Percentiles rank a stretch among this genome's conserved stretches.
Evolutionary conservation across 2,888 invertebrate species (phyloP).

Genomic region (Scaptomyza flava): DNA sequence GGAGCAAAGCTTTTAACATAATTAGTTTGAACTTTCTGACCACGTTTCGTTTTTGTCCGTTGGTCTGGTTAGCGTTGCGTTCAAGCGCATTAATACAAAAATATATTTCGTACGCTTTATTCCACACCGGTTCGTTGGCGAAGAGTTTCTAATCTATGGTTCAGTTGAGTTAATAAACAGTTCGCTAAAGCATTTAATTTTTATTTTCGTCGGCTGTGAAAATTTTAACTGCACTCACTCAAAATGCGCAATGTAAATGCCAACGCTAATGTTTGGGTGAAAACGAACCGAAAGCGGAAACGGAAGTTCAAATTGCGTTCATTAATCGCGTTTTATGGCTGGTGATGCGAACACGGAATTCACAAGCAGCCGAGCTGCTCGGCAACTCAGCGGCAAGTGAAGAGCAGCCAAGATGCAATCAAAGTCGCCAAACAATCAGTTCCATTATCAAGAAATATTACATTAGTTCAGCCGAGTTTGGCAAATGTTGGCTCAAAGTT

Average conservation of each 20-base stretch:
- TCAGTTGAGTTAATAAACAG: conserved; percentile 23
- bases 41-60: conserved; percentile 83
- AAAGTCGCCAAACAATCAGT: conserved; percentile 43
- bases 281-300: conserved; percentile 29
- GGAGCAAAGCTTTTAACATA: conserved; percentile 83
- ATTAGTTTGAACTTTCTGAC: conserved; percentile 84
- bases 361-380: conserved; percentile 35
- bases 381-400: conserved; percentile 1
- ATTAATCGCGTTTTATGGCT: conserved; percentile 56
- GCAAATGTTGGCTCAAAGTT: conserved; percentile 48
- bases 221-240: conserved; percentile 4
- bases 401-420: conserved; percentile 11
- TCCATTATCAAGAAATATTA: conserved; percentile 64
- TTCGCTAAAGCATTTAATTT: conserved; percentile 8
- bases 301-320: conserved; percentile 56
- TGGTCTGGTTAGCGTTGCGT: conserved; percentile 82
- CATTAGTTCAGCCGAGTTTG: conserved; percentile 57
- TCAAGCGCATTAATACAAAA: conserved; percentile 66
- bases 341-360: conserved; percentile 41
- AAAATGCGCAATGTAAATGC: conserved; percentile 9
- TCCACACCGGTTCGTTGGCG: background rate
- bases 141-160: conserved; percentile 1
- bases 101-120: background rate
- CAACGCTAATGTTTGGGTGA: conserved; percentile 23
- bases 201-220: background rate